Base-by-base conservation (phyloP, 2,888 invertebrate species). In the Agapetus fuscipes region DNA sequence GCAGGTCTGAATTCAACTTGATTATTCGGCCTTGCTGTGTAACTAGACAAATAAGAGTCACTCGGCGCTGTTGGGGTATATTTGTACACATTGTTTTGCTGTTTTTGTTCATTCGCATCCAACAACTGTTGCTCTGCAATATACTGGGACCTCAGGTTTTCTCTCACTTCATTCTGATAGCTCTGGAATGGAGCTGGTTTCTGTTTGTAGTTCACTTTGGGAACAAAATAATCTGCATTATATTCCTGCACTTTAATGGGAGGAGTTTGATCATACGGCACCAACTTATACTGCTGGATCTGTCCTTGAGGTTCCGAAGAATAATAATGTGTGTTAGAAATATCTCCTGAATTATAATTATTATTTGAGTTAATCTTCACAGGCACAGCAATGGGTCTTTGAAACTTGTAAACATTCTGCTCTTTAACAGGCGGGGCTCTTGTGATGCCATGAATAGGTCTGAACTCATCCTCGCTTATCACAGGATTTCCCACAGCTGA, bases 241-340 rank as follows among this genome's bases (percentile, higher is more conserved):
- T 20, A 24, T 2, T 30, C 28, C 3, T 44, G 42, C 10, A 56
- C 50, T 51, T 55, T 55, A 3, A 66, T 52, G 2, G 69, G 69
- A 28, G 69, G 67, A 9, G 68, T 62, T 54, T 70, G 69, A 39
- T 69, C 64, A 50, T 70, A 70, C 1, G 70, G 70, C n/a, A 70
- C 59, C 28, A 70, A 53, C 54, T 65, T 69, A 48, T 62, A 70
- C 52, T 61, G 66, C 25, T 52, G 41, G 14, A 56, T 58, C 12
- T 62, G 60, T 45, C 62, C 64, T 49, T 64, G 63, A 3, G 62
- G 49, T 32, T 60, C 50, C 25, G 36, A 26, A 2, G 39, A 33
- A 53, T 66, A 69, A 51, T 66, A 68, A 40, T 60, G 57, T 27
- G 62, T 50, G 43, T 60, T 62, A 16, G 58, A 54, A 3, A 50